Evolutionary conservation across 2,113 vertebrate genomes (phyloP).

Genomic region (Lepus americanus): DNA sequence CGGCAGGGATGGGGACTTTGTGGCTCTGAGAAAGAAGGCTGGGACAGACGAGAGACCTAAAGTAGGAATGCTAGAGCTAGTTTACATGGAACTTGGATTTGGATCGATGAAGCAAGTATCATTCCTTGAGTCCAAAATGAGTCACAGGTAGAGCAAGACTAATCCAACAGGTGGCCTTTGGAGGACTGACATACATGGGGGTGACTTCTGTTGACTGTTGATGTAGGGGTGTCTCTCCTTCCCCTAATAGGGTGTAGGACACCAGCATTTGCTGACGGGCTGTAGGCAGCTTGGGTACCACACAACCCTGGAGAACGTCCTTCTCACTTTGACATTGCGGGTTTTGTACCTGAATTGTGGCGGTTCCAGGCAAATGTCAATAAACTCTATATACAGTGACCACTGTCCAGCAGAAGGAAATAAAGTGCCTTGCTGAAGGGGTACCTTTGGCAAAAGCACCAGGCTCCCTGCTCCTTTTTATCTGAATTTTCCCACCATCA

Average conservation of each 20-base stretch:
- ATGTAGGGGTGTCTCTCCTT: not conserved
- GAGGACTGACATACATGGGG: not conserved
- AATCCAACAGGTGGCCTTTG: not conserved
- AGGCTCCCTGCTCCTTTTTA: not conserved
- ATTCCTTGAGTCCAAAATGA: not conserved
- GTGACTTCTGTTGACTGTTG: not conserved
- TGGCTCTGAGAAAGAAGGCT: not conserved
- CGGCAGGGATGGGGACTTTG: not conserved
- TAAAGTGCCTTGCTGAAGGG: not conserved
- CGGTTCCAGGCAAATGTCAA: not conserved
- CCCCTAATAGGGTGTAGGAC: not conserved
- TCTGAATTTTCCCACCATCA: not conserved
- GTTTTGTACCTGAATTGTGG: not conserved
- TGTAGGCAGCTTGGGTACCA: not conserved
- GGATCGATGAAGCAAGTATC: not conserved
- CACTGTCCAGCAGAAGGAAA: not conserved
- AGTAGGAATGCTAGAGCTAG: too few species aligned
- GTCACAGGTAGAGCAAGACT: not conserved
- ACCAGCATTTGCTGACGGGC: not conserved
- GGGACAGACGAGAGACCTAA: not conserved
- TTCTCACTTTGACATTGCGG: not conserved
- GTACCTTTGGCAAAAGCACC: not conserved
- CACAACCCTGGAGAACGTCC: accelerated
- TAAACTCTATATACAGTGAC: not conserved
- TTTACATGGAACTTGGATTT: not conserved